Percentiles rank a stretch among this genome's conserved stretches.
These are phyloP conservation scores for Cathartes aura DNA, from an alignment of 2,113 vertebrate genomes.

Conservation along the genomic window DNA sequence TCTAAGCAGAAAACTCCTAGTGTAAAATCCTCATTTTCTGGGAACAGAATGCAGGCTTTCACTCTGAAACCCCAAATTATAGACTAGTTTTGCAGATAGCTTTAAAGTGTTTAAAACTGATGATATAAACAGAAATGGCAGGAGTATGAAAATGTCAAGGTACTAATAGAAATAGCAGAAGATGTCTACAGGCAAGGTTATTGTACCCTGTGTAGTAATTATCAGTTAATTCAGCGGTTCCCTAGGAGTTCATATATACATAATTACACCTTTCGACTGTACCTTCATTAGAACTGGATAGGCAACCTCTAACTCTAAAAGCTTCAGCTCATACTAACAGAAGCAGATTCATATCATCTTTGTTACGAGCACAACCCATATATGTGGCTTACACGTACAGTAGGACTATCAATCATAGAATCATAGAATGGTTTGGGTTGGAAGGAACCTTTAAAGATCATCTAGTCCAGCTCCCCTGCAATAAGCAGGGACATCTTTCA, in stretches of 20 bases:
- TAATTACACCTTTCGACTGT: not conserved
- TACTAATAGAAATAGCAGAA: not conserved
- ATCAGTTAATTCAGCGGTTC: not conserved
- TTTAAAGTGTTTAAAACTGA: not conserved
- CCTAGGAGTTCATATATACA: not conserved
- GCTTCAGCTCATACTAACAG: not conserved
- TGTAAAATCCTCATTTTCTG: not conserved
- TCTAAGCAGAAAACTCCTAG: not conserved
- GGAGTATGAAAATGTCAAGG: not conserved
- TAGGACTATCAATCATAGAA: not conserved
- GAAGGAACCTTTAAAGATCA: not conserved
- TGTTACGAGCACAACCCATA: fast-evolving
- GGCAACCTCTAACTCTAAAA: not conserved
- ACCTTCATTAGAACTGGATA: not conserved
- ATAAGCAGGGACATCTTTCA: not conserved
- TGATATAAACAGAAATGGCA: not conserved
- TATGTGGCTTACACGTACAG: not conserved
- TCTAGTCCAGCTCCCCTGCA: fast-evolving
- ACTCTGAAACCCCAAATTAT: not conserved
- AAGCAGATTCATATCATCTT: not conserved
- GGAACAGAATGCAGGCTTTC: not conserved
- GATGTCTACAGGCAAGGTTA: not conserved
- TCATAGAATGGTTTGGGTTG: not conserved
- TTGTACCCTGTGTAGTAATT: not conserved
- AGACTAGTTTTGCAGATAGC: not conserved